Conservation (phyloP, 2,797 vertebrate genomes). For the Peromyscus nudipes region DNA sequence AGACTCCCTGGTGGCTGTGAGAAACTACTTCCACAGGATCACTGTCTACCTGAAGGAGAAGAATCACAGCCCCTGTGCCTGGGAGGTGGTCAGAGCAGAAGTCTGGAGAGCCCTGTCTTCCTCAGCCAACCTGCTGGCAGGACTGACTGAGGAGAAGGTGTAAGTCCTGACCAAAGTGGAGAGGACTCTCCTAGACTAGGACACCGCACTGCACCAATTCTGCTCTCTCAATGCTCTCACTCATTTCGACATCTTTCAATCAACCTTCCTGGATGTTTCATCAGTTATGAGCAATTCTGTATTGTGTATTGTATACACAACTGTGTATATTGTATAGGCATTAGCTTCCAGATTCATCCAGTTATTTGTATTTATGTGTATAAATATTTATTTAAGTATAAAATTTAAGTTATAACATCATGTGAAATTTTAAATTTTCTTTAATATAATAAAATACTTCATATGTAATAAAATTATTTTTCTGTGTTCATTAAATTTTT, state of each 20-base stretch:
- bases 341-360: too few species aligned
- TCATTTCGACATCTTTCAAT: not conserved
- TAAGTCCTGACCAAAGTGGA: too few species aligned
- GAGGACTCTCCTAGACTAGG: too few species aligned
- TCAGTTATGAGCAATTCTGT: not conserved
- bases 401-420: not conserved
- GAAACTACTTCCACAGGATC: conserved; percentile 9
- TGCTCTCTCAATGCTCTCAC: not conserved
- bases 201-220: not conserved
- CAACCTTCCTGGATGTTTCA: not conserved
- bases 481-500: not conserved
- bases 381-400: not conserved
- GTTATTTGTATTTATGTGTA: not conserved
- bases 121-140: too few species aligned
- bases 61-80: not conserved
- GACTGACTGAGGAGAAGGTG: too few species aligned
- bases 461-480: not conserved
- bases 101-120: too few species aligned
- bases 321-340: not conserved
- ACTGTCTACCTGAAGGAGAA: not conserved
- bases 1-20: not conserved
- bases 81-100: too few species aligned
- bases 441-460: not conserved
- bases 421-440: not conserved
- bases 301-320: too few species aligned